These are phyloP conservation scores for Drosophila kurseongensis DNA, from an alignment of 1,140 invertebrate species.

Conservation along the genomic window DNA sequence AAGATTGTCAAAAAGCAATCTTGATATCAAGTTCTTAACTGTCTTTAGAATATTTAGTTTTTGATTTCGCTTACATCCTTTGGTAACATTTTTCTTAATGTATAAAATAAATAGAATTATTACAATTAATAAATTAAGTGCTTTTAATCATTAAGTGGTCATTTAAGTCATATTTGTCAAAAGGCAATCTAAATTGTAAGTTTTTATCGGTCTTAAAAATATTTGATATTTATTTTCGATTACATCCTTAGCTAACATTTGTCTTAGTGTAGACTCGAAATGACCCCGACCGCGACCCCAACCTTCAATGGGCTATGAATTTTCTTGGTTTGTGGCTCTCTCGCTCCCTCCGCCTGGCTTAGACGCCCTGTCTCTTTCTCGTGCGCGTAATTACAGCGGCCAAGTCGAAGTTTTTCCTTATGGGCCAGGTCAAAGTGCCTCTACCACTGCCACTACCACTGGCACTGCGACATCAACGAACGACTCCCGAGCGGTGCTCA, in stretches of 20 bases:
- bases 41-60: too few species aligned
- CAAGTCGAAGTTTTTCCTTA: slow-evolving; percentile 76
- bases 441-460: slow-evolving; percentile 4
- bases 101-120: too few species aligned
- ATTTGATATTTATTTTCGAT: too few species aligned
- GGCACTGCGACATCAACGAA: slow-evolving; percentile 16
- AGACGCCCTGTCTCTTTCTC: slow-evolving; percentile 10
- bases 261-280: slow-evolving; percentile 11
- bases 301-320: slow-evolving; percentile 53
- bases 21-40: too few species aligned
- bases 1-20: too few species aligned
- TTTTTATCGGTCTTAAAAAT: too few species aligned
- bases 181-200: too few species aligned
- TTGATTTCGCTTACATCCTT: too few species aligned
- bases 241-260: not conserved
- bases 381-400: slow-evolving; percentile 67
- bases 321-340: slow-evolving; percentile 52
- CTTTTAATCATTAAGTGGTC: too few species aligned
- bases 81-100: too few species aligned
- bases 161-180: too few species aligned
- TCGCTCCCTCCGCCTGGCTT: not conserved
- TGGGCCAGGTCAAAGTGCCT: slow-evolving; percentile 39
- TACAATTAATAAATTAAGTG: too few species aligned
- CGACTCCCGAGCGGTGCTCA: slow-evolving; percentile 56
- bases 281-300: slow-evolving; percentile 62